phyloP scores from a whole-genome alignment of 2,797 vertebrate species.

The Pangasius mekongensis region DNA sequence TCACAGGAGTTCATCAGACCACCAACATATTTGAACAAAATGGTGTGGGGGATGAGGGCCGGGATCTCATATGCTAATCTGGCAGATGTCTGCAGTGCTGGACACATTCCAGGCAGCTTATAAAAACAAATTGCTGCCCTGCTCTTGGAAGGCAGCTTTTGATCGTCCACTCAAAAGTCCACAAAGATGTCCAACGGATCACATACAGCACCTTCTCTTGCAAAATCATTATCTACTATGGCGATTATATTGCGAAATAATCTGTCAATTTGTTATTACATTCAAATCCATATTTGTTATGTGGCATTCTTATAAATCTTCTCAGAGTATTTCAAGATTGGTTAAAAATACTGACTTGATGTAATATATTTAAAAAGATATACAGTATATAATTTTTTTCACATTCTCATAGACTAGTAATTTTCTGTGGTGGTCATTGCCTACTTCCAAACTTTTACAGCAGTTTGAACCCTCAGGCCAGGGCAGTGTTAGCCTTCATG shows the following conservation, averaged over 20 bases:
- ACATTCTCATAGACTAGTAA: background rate
- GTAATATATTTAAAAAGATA: background rate
- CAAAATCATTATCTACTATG: background rate
- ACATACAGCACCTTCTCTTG: background rate
- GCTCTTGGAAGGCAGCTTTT: constrained; percentile 61
- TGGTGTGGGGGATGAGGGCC: constrained; percentile 62
- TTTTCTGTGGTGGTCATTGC: background rate
- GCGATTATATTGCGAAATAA: background rate
- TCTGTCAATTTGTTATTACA: background rate
- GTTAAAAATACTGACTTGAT: background rate
- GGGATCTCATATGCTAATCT: constrained; percentile 78
- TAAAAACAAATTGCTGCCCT: constrained; percentile 77
- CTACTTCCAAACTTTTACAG: constrained; percentile 40
- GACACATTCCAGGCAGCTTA: constrained; percentile 77
- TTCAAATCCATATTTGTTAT: background rate
- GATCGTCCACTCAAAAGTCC: constrained; percentile 55
- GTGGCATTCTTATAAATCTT: background rate
- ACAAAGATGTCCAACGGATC: background rate
- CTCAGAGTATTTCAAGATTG: background rate
- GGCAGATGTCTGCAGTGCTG: constrained; percentile 77
- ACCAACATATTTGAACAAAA: constrained; percentile 71
- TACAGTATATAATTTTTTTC: background rate
- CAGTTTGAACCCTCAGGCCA: constrained; percentile 55
- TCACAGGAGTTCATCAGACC: constrained; percentile 70
- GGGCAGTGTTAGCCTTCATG: constrained; percentile 27